These are phyloP conservation scores for Rhagoletis pomonella DNA, from an alignment of 1,140 invertebrate species.

Conservation along the genomic window DNA sequence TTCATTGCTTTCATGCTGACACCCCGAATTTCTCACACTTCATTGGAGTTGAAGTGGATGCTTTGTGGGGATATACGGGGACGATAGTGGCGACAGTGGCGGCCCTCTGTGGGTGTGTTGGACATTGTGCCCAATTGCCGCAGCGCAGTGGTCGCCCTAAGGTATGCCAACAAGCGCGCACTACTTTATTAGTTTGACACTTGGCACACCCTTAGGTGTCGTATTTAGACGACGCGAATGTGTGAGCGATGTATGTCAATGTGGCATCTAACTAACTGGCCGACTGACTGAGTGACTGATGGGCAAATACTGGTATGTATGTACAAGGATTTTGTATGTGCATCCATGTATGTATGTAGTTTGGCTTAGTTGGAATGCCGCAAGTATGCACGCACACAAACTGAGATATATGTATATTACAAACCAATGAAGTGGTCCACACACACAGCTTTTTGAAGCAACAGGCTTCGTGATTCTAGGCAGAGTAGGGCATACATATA, in stretches of 20 bases:
- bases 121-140: slow-evolving; percentile 2
- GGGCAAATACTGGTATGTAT: not conserved
- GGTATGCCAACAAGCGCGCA: not conserved
- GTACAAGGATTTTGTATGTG: not conserved
- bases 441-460: not conserved
- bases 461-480: not conserved
- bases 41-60: not conserved
- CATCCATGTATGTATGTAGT: not conserved
- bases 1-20: not conserved
- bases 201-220: not conserved
- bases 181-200: slow-evolving; percentile 33
- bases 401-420: no score
- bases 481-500: not conserved
- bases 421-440: not conserved
- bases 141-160: slow-evolving; percentile 13
- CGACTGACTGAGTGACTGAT: not conserved
- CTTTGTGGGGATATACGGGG: not conserved
- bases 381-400: not conserved
- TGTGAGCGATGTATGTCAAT: not conserved
- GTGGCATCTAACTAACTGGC: not conserved
- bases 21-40: slow-evolving; percentile 20
- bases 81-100: no score
- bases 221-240: not conserved
- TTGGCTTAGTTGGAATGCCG: not conserved
- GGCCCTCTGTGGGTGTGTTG: not conserved